phyloP scores from a whole-genome alignment of 2,113 vertebrate species.

The Etheostoma cragini region DNA sequence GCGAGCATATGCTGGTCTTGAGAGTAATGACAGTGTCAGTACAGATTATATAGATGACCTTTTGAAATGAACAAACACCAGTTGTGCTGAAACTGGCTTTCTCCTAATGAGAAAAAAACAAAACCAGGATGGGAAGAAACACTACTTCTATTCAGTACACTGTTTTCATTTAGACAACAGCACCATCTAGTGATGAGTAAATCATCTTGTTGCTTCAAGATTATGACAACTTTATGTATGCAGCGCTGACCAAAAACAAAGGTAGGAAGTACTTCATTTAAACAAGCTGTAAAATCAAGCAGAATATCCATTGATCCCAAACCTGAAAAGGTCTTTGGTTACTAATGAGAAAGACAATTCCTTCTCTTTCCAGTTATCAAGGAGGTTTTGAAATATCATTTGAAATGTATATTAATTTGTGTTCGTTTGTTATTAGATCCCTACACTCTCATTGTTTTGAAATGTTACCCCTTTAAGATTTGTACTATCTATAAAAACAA shows the following conservation, averaged over 20 bases:
- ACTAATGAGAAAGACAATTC: background rate
- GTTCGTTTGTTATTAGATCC: background rate
- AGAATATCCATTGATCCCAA: background rate
- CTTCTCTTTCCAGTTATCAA: no score
- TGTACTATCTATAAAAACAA: background rate
- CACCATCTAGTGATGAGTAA: slow-evolving; percentile 59
- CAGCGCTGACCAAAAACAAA: background rate
- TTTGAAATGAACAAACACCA: background rate
- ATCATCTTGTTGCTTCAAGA: background rate
- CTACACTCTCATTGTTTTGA: background rate
- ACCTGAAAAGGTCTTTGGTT: background rate
- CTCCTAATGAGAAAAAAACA: background rate
- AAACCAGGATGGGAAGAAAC: background rate
- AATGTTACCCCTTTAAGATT: background rate
- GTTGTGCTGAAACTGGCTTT: background rate
- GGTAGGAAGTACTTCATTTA: background rate
- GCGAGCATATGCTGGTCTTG: background rate
- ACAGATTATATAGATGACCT: background rate
- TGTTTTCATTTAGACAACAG: slow-evolving; percentile 24
- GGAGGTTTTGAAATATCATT: background rate
- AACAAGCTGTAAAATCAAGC: background rate
- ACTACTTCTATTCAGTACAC: fast-evolving
- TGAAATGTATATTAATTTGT: no score
- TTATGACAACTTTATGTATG: background rate
- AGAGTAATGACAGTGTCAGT: background rate